Base-by-base conservation (phyloP, 64 coral and sea anemone genomes). In the Porites australiensis region DNA sequence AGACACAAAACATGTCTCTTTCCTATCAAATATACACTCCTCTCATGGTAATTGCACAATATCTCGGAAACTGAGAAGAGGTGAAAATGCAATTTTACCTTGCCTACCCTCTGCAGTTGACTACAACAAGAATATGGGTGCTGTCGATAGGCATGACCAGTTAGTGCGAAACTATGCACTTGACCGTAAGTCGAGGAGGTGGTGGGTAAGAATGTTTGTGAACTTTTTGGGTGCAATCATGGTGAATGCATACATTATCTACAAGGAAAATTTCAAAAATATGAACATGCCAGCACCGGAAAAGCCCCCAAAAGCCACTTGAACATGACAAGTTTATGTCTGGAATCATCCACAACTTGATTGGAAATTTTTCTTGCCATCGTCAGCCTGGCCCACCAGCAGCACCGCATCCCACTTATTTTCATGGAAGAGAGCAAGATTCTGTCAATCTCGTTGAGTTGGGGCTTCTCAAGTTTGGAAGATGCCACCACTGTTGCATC, bases 1-100 rank as follows among this genome's bases (percentile, higher is more conserved):
- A 66, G 80, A 83, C 47, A 83, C 80, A 27, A 83, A 63, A 47
- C 2, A 75, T 37, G 78, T 81, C 13, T 83, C 80, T 47, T 83
- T 83, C 45, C 43, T 83, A 1, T 64, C 80, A 6, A 83, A 83
- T 83, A 37, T 49, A 2, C 76, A 79, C 53, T 79, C 76, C 21
- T 79, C 76, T 52, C 50, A 21, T 18, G 76, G 45, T 55, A 6
- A 79, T 52, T 45, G 53, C 7, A 79, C 76, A 50, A 48, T 79
- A 0, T 49, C 44, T 18, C 2, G 76, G 43, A 79, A 79, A 55
- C 18, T 13, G 21, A 79, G 53, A 14, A 15, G 53, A 52, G 76
- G 76, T 37, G 50, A 45, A 52, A 21, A 1, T 79, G 5, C 15
- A 1, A 50, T 2, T 19, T 52, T 79, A 51, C 5, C 47, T 79